Percentiles rank a stretch among this genome's conserved stretches.
Evolutionary conservation across 2,797 vertebrate species (phyloP).

Genomic region (Scomberomorus guttatus): DNA sequence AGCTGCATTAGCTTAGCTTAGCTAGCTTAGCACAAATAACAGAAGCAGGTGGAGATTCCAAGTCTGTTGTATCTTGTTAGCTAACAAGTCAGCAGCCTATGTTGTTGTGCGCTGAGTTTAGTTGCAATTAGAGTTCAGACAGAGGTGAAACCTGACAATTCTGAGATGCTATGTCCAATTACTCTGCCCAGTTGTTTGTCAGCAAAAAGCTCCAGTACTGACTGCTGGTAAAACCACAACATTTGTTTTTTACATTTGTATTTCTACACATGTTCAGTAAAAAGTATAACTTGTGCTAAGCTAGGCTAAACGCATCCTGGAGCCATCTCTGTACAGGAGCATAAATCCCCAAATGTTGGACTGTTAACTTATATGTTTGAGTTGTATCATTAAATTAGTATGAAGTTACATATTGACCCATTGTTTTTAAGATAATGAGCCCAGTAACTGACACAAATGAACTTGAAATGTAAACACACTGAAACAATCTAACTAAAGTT

Average conservation of each 20-base stretch:
- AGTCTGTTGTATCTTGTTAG: background rate
- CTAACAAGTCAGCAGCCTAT: too few relatives aligned
- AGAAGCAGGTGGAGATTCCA: background rate
- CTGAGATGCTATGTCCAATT: too few relatives aligned
- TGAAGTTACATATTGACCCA: background rate
- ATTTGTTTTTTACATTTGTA: background rate
- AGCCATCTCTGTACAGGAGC: background rate
- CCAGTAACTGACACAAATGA: conserved; percentile 19
- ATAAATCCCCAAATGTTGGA: conserved; percentile 12
- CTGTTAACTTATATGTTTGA: conserved; percentile 37
- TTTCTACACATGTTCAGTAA: background rate
- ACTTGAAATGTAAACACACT: conserved; percentile 32
- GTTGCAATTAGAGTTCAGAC: background rate
- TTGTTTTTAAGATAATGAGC: background rate
- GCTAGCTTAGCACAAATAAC: background rate
- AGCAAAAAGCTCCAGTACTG: background rate
- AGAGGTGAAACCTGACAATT: too few relatives aligned
- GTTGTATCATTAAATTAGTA: background rate
- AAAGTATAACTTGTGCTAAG: too few relatives aligned
- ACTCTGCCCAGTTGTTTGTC: background rate
- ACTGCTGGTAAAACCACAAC: too few relatives aligned
- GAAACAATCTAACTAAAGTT: background rate
- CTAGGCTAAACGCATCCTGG: background rate
- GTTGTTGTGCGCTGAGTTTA: background rate
- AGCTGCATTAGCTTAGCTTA: background rate